Percentiles rank a stretch among this genome's conserved stretches.
Conservation (phyloP, 2,888 invertebrate genomes). For the Lottia gigantea region DNA sequence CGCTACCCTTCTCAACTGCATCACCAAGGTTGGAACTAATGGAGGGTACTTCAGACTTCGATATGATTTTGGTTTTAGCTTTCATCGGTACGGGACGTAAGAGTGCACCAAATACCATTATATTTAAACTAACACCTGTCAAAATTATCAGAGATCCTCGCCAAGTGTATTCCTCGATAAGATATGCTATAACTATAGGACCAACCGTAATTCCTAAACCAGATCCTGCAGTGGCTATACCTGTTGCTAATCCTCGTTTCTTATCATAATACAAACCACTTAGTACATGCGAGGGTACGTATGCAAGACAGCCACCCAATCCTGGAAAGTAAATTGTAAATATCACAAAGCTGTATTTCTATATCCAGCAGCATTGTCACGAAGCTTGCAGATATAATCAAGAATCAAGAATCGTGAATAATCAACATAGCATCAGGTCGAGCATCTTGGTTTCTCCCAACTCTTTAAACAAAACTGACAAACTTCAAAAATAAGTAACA, state of each 20-base stretch:
- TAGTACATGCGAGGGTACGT: constrained; percentile 53
- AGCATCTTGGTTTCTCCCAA: too few species aligned
- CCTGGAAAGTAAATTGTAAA: constrained; percentile 35
- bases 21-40: background rate
- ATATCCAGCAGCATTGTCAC: too few species aligned
- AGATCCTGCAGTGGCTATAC: constrained; percentile 51
- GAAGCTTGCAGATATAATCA: too few species aligned
- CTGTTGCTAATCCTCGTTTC: constrained; percentile 50
- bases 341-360: background rate
- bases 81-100: constrained; percentile 38
- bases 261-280: constrained; percentile 51
- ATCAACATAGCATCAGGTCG: too few species aligned
- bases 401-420: too few species aligned
- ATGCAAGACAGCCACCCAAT: constrained; percentile 48
- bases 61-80: constrained; percentile 1
- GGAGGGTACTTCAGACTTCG: background rate
- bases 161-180: constrained; percentile 52
- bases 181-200: constrained; percentile 41
- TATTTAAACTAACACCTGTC: constrained; percentile 46
- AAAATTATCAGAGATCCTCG: constrained; percentile 49
- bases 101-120: constrained; percentile 43
- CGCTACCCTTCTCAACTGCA: background rate
- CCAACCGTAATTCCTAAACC: constrained; percentile 48
- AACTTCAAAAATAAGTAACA: too few species aligned
- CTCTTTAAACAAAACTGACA: too few species aligned